phyloP scores from a whole-genome alignment of 23 tunicate species.

The Halocynthia aurantium region DNA sequence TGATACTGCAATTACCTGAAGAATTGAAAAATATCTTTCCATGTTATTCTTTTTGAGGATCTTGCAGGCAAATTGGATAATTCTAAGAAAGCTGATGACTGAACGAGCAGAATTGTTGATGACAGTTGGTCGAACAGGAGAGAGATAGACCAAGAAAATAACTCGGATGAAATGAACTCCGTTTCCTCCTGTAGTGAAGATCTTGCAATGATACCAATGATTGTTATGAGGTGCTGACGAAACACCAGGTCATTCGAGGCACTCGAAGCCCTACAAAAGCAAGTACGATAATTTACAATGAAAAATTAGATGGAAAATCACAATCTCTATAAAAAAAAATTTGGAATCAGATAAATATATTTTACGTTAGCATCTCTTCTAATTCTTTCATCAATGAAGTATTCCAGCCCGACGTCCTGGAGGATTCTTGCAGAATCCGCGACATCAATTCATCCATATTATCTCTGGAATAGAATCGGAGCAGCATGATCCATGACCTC shows the following conservation, averaged over 20 bases:
- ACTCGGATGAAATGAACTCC: neutral
- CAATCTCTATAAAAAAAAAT: neutral
- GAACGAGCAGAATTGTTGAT: conserved; percentile 4
- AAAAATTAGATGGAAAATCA: neutral
- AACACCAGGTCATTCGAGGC: neutral
- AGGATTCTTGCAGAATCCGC: neutral
- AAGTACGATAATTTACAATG: neutral
- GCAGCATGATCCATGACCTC: neutral
- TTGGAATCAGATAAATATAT: neutral
- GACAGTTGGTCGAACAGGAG: conserved; percentile 14
- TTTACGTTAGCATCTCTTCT: neutral
- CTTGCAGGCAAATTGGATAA: neutral
- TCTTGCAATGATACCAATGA: neutral
- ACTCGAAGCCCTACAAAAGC: neutral
- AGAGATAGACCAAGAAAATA: conserved; percentile 12
- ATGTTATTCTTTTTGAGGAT: too few species aligned
- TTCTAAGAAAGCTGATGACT: conserved; percentile 7
- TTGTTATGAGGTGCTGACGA: neutral
- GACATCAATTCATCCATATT: neutral
- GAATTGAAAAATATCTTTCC: neutral
- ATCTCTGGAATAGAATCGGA: neutral
- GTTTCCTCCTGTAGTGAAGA: neutral
- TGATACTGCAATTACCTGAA: neutral
- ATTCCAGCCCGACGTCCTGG: neutral
- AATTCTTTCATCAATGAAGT: conserved; percentile 2